Base-by-base conservation (phyloP, 2,797 vertebrate genomes). In the Anabas testudineus region DNA sequence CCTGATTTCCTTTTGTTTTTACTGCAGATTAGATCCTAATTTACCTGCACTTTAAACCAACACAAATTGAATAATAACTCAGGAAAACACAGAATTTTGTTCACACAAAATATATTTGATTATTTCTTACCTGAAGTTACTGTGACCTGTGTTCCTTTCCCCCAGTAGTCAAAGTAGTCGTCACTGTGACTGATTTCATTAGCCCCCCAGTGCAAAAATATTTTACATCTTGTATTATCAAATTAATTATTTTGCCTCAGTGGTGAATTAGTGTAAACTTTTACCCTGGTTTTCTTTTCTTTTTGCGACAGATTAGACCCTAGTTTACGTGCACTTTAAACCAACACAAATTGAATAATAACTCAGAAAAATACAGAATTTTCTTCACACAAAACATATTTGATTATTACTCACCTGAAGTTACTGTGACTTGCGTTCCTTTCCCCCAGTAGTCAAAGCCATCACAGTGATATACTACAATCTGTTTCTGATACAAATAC, bases 341-440 rank as follows among this genome's bases (percentile, higher is more conserved):
- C 13, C 1, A 55, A 36, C 19, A 54, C 16, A 8, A 3, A 48
- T 30, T 14, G 18, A 9, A 47, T 0, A 8, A 37, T 37, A 56
- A 73, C 43, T 0, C 2, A 19, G 3, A 45, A 48, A 61, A 57
- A 62, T 2, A 41, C 3, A 19, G 0, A 58, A 57, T 43, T 63
- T 0, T 19, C 12, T 32, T 37, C 18, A 21, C 1, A 43, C 0
- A 21, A 37, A 32, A 48, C 22, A 30, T 0, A 41, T 57, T 0
- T 0, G 2, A 43, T 54, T 18, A 36, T 42, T 49, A 81, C 87
- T 85, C 71, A 94, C 90, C 91, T 85, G 92, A 91, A 14, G 85
- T 88, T 46, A 92, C 85, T 3, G 90, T 93, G 70, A 93, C 90
- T 82, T 77, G 63, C 15, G 90, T 93, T 16, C 91, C 92, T 90